Base-by-base conservation (phyloP, 23 tunicate genomes). In the Oikopleura dioica region DNA sequence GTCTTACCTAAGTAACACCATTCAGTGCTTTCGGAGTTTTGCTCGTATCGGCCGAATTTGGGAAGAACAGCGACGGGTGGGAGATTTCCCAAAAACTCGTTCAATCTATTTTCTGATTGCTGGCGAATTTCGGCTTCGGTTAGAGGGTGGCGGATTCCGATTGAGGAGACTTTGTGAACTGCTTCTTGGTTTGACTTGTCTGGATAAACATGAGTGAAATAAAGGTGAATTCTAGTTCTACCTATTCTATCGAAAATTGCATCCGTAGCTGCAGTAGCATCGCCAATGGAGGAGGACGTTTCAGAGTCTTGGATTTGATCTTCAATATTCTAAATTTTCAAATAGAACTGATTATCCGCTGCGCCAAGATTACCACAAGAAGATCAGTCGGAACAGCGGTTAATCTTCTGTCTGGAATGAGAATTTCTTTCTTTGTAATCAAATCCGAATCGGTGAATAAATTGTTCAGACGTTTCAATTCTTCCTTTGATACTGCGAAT, bases 181-280 rank as follows among this genome's bases (percentile, higher is more conserved):
- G 72, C 72, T 28, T 63, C 72, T 63, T 63, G 30, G 33, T 63
- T 63, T 63, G 72, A 63, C 33, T 63, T 63, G 26, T 63, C 72
- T 63, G 55, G 55, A 21, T 21, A 44, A 44, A 44, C 9, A 9
- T 21, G 55, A 21, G 55, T 9, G 21, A 44, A 9, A 9, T 44
- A 44, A 44, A 44, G 21, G 55, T 44, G 16, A 44, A 44, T 21
- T 44, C 16, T 44, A n/a, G n/a, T n/a, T n/a, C n/a, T n/a, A n/a
- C n/a, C n/a, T n/a, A n/a, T n/a, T n/a, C n/a, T n/a, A n/a, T n/a
- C n/a, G n/a, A 63, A 63, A 12, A 63, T 12, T 2, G 72, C 72
- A 63, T 63, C 26, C 33, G 72, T 63, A 21, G 72, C 72, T 23
- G 72, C 29, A 12, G 16, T 31, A 2, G 72, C 72, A 31, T 63